Percentiles rank a stretch among this genome's conserved stretches.
phyloP scores from a whole-genome alignment of 2,797 vertebrate species.

The Falco columbarius region DNA sequence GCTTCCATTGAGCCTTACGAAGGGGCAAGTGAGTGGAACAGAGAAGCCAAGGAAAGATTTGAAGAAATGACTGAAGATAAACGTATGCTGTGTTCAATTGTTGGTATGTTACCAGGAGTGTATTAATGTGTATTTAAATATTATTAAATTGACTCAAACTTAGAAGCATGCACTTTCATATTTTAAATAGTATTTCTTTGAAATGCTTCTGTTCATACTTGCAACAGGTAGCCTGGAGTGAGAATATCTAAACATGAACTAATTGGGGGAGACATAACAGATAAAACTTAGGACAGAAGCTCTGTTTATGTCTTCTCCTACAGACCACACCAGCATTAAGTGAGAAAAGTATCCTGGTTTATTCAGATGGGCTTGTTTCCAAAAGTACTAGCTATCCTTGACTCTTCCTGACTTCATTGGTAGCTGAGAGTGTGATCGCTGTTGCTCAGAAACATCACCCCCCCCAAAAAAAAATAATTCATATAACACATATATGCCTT shows the following conservation, averaged over 20 bases:
- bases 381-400: background rate
- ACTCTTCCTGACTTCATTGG: background rate
- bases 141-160: background rate
- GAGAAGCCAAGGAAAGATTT: conserved; percentile 81
- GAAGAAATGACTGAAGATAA: conserved; percentile 82
- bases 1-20: conserved; percentile 80
- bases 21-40: conserved; percentile 78
- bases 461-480: background rate
- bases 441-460: background rate
- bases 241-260: background rate
- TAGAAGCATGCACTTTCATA: background rate
- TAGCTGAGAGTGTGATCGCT: background rate
- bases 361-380: background rate
- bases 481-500: background rate
- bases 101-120: conserved; percentile 68
- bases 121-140: background rate
- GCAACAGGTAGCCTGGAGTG: background rate
- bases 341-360: background rate
- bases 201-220: background rate
- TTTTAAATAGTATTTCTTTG: background rate
- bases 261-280: background rate
- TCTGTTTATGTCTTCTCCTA: background rate
- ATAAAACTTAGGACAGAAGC: background rate
- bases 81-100: conserved; percentile 77
- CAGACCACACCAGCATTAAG: background rate